Evolutionary conservation across 1,140 invertebrate species (phyloP), one percentile per base, ranked within the genome.

Genomic region (Lasaia peninsularis): DNA sequence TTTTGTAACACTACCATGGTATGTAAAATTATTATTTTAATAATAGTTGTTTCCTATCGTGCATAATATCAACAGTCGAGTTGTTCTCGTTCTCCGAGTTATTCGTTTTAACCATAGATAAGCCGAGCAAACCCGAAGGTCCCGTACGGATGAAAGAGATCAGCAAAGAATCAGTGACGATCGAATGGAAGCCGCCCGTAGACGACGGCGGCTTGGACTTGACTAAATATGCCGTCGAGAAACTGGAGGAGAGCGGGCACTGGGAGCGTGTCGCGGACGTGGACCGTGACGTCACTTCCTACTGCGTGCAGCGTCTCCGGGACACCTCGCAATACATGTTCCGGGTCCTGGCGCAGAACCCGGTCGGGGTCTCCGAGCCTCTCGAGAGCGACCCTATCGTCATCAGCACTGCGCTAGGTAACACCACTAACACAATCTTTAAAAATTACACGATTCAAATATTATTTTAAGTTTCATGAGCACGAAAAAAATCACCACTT

Each of bases 281-380:
- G 8, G 92, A 95, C 44, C 92, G 91, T 58, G 92, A 94, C 56
- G 92, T 94, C 0, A 90, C 91, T 18, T 93, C 91, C 1, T 95
- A 95, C 75, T 93, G 92, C 37, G 92, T 98, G 52, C 93, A 96
- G 71, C 93, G 93, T 68, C 88, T 99, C 10, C 91, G 93, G 58
- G 93, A 96, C 75, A 94, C 95, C 66, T 89, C 91, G 14, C 93
- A 96, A 71, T 98, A 98, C 72, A 93, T 95, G 85, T 98, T 97
- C 90, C 91, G 96, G 62, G 92, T 98, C 14, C 92, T 94, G 63
- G 96, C 96, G 21, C 92, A 92, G 62, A 98, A 98, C 87, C 92
- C 94, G 6, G 92, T 96, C 54, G 96, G 96, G 5, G 80, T 91
- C 12, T 96, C 96, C 8, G 94, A 96, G 68, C 92, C 94, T 4